Conservation (phyloP, 2,888 invertebrate genomes). For the Diarsia dahlii region DNA sequence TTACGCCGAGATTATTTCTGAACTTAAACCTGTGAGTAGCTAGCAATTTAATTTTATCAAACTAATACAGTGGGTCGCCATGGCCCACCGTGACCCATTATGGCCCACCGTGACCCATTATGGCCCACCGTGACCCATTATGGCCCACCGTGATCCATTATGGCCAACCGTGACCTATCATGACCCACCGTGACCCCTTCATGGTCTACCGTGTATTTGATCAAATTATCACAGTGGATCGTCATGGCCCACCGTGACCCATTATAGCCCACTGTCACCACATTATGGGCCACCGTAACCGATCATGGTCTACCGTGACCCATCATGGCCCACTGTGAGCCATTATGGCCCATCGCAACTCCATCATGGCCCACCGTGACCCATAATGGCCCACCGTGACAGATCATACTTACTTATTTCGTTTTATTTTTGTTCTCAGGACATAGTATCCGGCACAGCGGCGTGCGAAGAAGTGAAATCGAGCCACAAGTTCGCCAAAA, state of each 20-base stretch:
- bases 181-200: neutral
- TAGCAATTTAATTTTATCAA: neutral
- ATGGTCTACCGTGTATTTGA: neutral
- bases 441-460: conserved; percentile 98
- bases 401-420: too few relatives aligned
- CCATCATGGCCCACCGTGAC: too few relatives aligned
- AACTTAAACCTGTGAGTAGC: conserved; percentile 91
- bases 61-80: neutral
- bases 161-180: neutral
- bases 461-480: conserved; percentile 98
- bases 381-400: too few relatives aligned
- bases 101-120: neutral
- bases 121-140: neutral
- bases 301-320: neutral
- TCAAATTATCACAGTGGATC: too few relatives aligned
- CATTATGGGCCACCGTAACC: too few relatives aligned
- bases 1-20: conserved; percentile 95
- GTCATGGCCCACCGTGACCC: too few relatives aligned
- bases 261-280: too few relatives aligned
- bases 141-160: too few relatives aligned
- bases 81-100: neutral
- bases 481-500: conserved; percentile 97
- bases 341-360: too few relatives aligned
- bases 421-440: conserved; percentile 83
- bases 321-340: neutral